Base-by-base conservation (phyloP, 1,140 invertebrate genomes). In the Drosophila tropicalis region DNA sequence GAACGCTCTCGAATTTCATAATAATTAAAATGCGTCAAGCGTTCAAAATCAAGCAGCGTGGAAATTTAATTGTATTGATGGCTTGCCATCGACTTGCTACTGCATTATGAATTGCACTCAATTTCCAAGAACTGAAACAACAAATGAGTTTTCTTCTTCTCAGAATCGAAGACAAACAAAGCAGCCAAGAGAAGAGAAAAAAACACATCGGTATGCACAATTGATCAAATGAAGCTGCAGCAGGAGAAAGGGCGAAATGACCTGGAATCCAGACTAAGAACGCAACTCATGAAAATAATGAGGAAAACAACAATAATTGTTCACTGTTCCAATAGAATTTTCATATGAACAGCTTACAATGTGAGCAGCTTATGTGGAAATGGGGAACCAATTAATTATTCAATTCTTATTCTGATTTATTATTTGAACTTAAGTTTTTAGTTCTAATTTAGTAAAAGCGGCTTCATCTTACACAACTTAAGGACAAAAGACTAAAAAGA, bases 11-110 rank as follows among this genome's bases (percentile, higher is more conserved):
- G 84, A 80, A 87, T 77, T 89, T 89, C 84, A 87, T 87, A 87
- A 89, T 87, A 87, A 87, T 87, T 87, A 89, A 87, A 87, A 87
- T 89, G 84, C 83, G 84, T 80, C 80, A 78, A 72, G 68, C 83
- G 84, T 87, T 87, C 76, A 89, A 87, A 87, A 87, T 87, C 84
- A 87, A 89, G 84, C 83, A 79, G 83, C 83, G 74, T 89, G 84
- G 79, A 87, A 87, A 87, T 87, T 87, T 87, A 87, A 87, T 87
- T 87, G 83, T 87, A 87, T 82, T 87, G 84, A 87, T 70, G 72
- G 72, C 51, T 25, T 62, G 62, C 66, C 58, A 29, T 15, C 54
- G 22, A 39, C 25, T 70, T 70, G 34, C 13, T 36, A 19, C 25
- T 7, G 2, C 7, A 55, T 40, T 58, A 67, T 70, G 73, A 54